These are phyloP conservation scores for Myzus persicae DNA, from an alignment of 1,140 invertebrate species.

Conservation along the genomic window DNA sequence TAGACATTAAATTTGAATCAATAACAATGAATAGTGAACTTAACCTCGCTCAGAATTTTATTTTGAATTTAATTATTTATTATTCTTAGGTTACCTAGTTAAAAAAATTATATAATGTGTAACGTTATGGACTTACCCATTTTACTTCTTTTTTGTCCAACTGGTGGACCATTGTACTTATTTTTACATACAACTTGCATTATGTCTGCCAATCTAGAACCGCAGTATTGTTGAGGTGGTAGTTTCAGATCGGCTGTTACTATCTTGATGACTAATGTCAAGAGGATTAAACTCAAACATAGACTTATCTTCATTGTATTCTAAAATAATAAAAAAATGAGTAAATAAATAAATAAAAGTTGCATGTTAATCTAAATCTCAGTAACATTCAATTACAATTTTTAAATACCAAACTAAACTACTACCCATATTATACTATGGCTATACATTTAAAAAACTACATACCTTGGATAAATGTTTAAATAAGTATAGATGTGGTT, in stretches of 20 bases:
- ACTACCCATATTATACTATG: not conserved
- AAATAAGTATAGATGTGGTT: not conserved
- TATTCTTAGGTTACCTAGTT: not conserved
- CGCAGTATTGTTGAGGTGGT: conserved; percentile 37
- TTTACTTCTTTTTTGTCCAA: conserved; percentile 26
- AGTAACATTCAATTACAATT: not conserved
- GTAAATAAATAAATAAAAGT: not conserved
- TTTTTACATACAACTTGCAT: conserved; percentile 12
- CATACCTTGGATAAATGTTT: not conserved
- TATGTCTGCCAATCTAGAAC: conserved; percentile 40
- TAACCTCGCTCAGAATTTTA: not conserved
- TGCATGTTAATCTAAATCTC: not conserved
- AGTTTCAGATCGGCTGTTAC: not conserved
- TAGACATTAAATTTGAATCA: not conserved
- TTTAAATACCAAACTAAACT: not conserved
- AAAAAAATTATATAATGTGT: not conserved
- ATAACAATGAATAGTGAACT: not conserved
- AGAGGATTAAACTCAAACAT: not conserved
- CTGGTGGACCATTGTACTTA: not conserved
- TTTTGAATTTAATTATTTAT: not conserved
- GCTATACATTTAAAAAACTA: not conserved
- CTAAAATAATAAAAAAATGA: conserved; percentile 1
- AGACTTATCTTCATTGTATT: conserved; percentile 42
- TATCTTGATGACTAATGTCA: conserved; percentile 8
- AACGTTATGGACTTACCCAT: not conserved